Evolutionary conservation across 2,888 invertebrate species (phyloP), one percentile per base, ranked within the genome.

Genomic region (Apodemia duryi): DNA sequence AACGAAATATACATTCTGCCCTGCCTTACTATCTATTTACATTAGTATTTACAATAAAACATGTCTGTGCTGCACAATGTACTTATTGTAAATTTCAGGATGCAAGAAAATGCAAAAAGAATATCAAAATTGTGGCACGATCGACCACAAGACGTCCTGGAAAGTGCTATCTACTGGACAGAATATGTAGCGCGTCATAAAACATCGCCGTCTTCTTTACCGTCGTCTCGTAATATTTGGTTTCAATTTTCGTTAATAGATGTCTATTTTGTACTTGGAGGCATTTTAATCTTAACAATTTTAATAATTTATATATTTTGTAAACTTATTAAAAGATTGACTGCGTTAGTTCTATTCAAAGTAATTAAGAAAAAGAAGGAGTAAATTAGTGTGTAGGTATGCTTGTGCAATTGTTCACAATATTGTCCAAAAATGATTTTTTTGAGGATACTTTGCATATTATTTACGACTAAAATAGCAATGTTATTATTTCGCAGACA

Each of bases 111-210:
- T 65, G 92, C 92, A 0, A 83, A 88, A 76, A 85, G 80, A 69
- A 80, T 93, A 46, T 92, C 93, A 1, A 80, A 79, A 57, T 75
- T 89, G 28, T 94, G 93, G 87, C 87, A 86, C 67, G 94, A 94
- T 70, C 82, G 94, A 62, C 94, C 93, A 0, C 77, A 91, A 70
- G 81, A 91, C 2, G 93, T 93, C 1, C 79, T 94, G 79, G 93
- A 94, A 51, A 93, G 92, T 72, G 94, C 94, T 74, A 88, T 93
- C 75, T 94, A 92, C 76, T 94, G 94, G 94, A 91, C 94, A 1
- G 94, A 94, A 81, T 94, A 94, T 75, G 93, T 94, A 63, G 93
- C 93, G 5, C 86, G 92, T 60, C 88, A 93, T 71, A 84, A 88
- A 41, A 65, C 71, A 0, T 77, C 81, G 51, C 85, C 86, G 1